A percentile compares a stretch with the other conserved stretches of the same genome.
Conservation (phyloP, 2,797 vertebrate genomes). For the Cottoperca gobio region DNA sequence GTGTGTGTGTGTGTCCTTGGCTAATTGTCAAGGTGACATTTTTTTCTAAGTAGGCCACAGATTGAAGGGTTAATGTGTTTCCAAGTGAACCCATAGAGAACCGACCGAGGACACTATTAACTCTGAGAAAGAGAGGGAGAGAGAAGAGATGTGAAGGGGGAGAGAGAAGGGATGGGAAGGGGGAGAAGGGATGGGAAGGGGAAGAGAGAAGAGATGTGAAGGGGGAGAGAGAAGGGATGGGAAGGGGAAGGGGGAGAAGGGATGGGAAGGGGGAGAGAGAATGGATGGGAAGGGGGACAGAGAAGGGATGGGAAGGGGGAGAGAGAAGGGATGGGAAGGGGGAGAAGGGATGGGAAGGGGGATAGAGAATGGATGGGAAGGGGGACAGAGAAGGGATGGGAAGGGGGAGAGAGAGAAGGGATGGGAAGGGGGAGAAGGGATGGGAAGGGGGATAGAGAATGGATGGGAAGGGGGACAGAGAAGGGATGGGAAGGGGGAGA, state of each 20-base stretch:
- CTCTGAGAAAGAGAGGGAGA: slow-evolving; percentile 29
- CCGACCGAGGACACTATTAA: slow-evolving; percentile 62
- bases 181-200: too few relatives aligned
- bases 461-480: slow-evolving; percentile 5
- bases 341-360: too few relatives aligned
- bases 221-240: slow-evolving; percentile 15
- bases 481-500: slow-evolving; percentile 19
- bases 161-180: not conserved
- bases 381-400: slow-evolving; percentile 16
- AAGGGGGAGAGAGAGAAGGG: slow-evolving; percentile 9
- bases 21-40: slow-evolving; percentile 67
- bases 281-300: slow-evolving; percentile 12
- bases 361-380: too few relatives aligned
- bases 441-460: not conserved
- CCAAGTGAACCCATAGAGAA: slow-evolving; percentile 71
- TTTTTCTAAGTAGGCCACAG: slow-evolving; percentile 70
- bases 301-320: too few relatives aligned
- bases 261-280: slow-evolving; percentile 6
- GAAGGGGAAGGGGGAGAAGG: not conserved
- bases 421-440: slow-evolving; percentile 21
- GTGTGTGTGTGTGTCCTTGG: slow-evolving; percentile 64
- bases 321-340: slow-evolving; percentile 16
- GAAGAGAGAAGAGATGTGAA: slow-evolving; percentile 22
- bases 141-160: slow-evolving; percentile 16
- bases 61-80: slow-evolving; percentile 76